Conservation (phyloP, 2,888 invertebrate species). For the Mythimna impura region DNA sequence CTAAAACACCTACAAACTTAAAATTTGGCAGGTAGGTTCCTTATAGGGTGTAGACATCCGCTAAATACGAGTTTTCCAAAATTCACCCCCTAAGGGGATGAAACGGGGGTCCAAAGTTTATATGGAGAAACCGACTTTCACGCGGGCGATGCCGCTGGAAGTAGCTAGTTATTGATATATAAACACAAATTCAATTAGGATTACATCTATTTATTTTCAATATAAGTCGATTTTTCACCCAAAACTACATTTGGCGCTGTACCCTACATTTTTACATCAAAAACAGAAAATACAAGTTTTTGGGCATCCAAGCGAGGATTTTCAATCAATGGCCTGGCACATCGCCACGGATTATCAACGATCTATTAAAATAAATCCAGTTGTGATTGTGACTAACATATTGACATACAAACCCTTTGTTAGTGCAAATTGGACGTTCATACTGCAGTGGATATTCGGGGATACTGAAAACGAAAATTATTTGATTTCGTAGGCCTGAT, state of each 20-base stretch:
- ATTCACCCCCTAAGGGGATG: too few relatives aligned
- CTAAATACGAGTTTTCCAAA: too few relatives aligned
- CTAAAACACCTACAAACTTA: too few relatives aligned
- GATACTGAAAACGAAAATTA: not conserved
- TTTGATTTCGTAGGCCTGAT: conserved; percentile 2
- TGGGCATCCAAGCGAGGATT: conserved; percentile 47
- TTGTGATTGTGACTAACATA: conserved; percentile 65
- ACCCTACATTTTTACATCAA: conserved; percentile 41
- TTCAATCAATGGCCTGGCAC: conserved; percentile 71
- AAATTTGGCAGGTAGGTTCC: too few relatives aligned
- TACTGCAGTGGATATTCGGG: conserved; percentile 2
- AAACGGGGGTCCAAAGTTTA: too few relatives aligned
- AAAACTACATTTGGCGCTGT: conserved; percentile 43
- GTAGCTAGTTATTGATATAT: too few relatives aligned
- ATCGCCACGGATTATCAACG: conserved; percentile 64
- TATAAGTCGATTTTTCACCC: conserved; percentile 8
- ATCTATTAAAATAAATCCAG: conserved; percentile 69
- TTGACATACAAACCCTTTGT: conserved; percentile 52
- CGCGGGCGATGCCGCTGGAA: too few relatives aligned
- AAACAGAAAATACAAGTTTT: conserved; percentile 50
- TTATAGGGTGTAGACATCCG: too few relatives aligned
- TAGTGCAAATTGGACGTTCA: conserved; percentile 24
- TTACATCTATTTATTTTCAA: conserved; percentile 8
- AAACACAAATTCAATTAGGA: not conserved
- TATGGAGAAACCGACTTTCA: too few relatives aligned